These are phyloP conservation scores for Recurvirostra avosetta DNA, from an alignment of 2,113 vertebrate species.

Conservation along the genomic window DNA sequence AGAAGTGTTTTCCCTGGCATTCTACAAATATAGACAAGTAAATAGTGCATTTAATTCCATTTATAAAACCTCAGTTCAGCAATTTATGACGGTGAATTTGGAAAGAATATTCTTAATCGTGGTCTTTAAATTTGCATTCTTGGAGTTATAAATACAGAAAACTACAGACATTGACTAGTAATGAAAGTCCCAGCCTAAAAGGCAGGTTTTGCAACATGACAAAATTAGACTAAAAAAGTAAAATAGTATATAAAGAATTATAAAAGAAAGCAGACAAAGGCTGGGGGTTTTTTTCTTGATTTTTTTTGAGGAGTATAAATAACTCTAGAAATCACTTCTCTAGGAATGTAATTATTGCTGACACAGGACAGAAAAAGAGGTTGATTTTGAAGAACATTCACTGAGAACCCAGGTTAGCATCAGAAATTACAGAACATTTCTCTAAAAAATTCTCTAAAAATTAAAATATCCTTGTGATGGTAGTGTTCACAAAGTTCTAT, in stretches of 20 bases:
- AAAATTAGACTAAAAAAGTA: background rate
- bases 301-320: background rate
- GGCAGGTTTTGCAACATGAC: background rate
- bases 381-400: background rate
- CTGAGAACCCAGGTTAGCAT: background rate
- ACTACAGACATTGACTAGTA: background rate
- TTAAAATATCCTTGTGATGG: background rate
- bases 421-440: background rate
- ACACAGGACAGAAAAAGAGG: background rate
- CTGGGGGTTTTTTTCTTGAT: background rate
- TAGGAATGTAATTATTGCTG: background rate
- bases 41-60: background rate
- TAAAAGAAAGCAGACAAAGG: background rate
- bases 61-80: background rate
- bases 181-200: background rate
- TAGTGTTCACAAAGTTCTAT: background rate
- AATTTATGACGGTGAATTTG: background rate
- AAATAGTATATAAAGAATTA: background rate
- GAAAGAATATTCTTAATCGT: background rate
- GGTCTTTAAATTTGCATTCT: background rate
- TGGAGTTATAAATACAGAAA: background rate
- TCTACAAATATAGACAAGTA: background rate
- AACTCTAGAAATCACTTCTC: background rate
- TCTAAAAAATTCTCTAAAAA: background rate
- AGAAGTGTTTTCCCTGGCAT: background rate